phyloP scores from a whole-genome alignment of 2,113 vertebrate genomes.

The Loxodonta africana region DNA sequence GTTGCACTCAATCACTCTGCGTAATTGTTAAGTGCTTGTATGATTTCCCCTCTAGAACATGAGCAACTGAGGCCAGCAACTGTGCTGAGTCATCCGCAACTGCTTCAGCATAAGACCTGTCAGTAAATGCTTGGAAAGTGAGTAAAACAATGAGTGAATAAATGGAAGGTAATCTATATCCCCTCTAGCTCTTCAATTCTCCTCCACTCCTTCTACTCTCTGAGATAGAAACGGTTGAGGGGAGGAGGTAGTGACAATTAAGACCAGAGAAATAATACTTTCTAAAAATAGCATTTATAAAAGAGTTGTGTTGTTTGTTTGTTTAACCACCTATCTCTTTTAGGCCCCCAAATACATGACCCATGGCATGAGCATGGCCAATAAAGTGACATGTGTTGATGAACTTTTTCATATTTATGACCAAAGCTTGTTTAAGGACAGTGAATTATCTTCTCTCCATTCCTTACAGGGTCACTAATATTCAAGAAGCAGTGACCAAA shows the following conservation, averaged over 20 bases:
- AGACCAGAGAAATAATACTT: slow-evolving; percentile 1
- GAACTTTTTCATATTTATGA: not conserved
- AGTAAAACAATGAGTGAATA: not conserved
- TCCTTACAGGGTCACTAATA: not conserved
- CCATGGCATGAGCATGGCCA: not conserved
- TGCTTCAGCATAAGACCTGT: not conserved
- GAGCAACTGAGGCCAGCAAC: not conserved
- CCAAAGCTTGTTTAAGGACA: slow-evolving; percentile 36
- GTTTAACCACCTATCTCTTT: not conserved
- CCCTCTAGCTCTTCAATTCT: not conserved
- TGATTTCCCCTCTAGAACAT: not conserved
- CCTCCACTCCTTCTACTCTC: not conserved
- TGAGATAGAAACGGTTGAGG: not conserved
- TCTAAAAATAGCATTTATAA: not conserved
- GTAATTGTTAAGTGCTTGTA: not conserved
- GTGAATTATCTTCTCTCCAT: not conserved
- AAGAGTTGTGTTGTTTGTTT: not conserved
- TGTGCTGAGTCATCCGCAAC: not conserved
- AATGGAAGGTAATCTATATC: not conserved
- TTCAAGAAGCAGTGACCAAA: not conserved
- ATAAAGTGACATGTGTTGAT: not conserved
- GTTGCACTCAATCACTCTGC: not conserved
- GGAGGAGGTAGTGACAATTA: not conserved
- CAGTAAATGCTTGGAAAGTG: not conserved
- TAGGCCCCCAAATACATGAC: not conserved